These are phyloP conservation scores for Cephalopholis sonnerati DNA, from an alignment of 2,113 vertebrate species.

Conservation along the genomic window DNA sequence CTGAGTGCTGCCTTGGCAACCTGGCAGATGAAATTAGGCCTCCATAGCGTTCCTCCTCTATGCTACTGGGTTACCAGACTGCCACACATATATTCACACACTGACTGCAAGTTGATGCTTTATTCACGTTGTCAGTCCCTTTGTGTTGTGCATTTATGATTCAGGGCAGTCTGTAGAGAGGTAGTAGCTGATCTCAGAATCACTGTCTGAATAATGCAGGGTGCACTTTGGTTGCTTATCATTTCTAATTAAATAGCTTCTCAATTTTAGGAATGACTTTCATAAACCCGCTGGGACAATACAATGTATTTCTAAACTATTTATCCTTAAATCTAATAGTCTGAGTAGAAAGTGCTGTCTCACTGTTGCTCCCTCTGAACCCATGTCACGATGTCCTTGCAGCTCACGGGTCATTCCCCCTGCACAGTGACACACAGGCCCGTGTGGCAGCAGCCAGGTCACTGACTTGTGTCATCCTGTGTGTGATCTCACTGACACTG, in stretches of 20 bases:
- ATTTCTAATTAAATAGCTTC: not conserved
- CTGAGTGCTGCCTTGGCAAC: conserved; percentile 20
- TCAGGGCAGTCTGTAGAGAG: too few relatives aligned
- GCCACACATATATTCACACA: conserved; percentile 1
- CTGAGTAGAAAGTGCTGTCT: conserved; percentile 1
- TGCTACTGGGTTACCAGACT: conserved; percentile 14
- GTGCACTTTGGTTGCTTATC: not conserved
- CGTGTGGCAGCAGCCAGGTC: conserved; percentile 24
- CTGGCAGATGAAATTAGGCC: conserved; percentile 24
- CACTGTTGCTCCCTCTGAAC: not conserved
- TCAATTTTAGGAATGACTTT: too few relatives aligned
- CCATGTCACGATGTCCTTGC: not conserved
- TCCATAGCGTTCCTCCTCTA: not conserved
- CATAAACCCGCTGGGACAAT: not conserved
- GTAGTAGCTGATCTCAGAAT: not conserved
- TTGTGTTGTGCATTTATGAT: too few relatives aligned
- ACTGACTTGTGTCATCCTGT: conserved; percentile 14
- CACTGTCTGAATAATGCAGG: not conserved
- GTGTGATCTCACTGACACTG: conserved; percentile 28
- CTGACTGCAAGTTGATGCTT: not conserved
- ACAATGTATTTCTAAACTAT: not conserved
- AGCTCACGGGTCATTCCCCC: not conserved
- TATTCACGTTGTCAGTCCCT: not conserved
- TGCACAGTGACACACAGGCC: not conserved
- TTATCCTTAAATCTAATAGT: not conserved